A percentile compares a stretch with the other conserved stretches of the same genome.
These are phyloP conservation scores for Eufriesea mexicana DNA, from an alignment of 1,140 invertebrate genomes.

Conservation along the genomic window DNA sequence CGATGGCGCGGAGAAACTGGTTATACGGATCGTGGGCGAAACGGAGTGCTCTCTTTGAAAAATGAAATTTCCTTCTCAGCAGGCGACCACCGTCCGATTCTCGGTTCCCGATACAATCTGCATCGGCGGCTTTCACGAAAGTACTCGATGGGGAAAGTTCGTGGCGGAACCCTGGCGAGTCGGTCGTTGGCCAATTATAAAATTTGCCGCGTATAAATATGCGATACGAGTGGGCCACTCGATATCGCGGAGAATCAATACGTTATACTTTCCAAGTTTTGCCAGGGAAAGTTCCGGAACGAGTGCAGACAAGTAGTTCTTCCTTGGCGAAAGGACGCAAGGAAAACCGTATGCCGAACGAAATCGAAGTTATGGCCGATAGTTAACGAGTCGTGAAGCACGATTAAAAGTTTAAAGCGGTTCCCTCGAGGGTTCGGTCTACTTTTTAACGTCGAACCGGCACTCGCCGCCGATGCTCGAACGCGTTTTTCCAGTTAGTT, in stretches of 20 bases:
- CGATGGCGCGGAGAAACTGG: conserved; percentile 24
- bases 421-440: conserved; percentile 45
- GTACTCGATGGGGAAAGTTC: conserved; percentile 25
- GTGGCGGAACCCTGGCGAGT: background rate
- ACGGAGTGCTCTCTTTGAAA: conserved; percentile 35
- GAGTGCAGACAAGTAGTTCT: background rate
- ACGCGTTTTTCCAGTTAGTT: conserved; percentile 70
- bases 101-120: background rate
- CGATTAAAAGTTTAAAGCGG: conserved; percentile 70
- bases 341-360: conserved; percentile 45
- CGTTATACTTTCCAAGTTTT: conserved; percentile 7
- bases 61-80: background rate
- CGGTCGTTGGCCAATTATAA: conserved; percentile 30
- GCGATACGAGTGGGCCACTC: too few relatives aligned
- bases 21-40: too few relatives aligned
- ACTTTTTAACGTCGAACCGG: conserved; percentile 54
- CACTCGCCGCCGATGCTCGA: conserved; percentile 24
- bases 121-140: background rate
- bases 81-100: background rate
- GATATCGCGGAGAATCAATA: conserved; percentile 17
- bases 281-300: background rate
- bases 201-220: conserved; percentile 26
- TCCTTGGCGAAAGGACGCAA: background rate
- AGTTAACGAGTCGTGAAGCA: conserved; percentile 67
- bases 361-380: conserved; percentile 59